Evolutionary conservation across 2,888 invertebrate genomes (phyloP), one percentile per base, ranked within the genome.

Genomic region (Drosophila mimetica): DNA sequence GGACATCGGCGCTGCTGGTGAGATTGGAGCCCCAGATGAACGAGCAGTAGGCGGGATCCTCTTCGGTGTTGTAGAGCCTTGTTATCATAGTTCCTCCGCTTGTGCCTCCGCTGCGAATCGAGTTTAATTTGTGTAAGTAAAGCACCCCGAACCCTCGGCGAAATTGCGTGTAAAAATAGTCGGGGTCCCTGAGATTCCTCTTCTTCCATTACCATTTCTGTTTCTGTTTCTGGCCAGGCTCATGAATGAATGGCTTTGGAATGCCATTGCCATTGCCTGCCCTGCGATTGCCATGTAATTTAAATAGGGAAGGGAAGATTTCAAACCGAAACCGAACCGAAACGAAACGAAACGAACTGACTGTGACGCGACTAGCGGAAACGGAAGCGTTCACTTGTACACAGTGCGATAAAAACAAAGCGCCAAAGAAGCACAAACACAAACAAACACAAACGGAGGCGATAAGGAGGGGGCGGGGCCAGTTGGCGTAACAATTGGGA

Each of bases 31-130:
- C 91, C 90, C 90, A 91, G 75, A 91, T 87, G 79, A 89, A 88
- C 71, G 91, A 90, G 84, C 91, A 92, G 74, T 91, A 88, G 76
- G 84, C 87, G 72, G 91, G 90, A 83, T 91, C 90, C 85, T 91
- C 90, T 74, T 90, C 91, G 74, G 90, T 88, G 73, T 90, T 89
- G 73, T 91, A 91, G 34, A 92, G 88, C 78, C 88, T 86, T 74
- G 91, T 91, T 88, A 91, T 86, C 91, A 91, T 92, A 84, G 77
- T 89, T 47, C 30, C 28, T 34, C 42, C 25, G 16, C 22, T 61
- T 18, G 20, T 32, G n/a, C 37, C 65, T 18, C 36, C 47, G 16
- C 51, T 39, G 51, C 28, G 64, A 30, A 64, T 14, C 20, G 44
- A 54, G 66, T 85, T 79, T 64, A 75, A 79, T 88, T 89, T 82